A percentile compares a stretch with the other conserved stretches of the same genome.
phyloP scores from a whole-genome alignment of 2,888 invertebrate genomes.

The Tuta absoluta region DNA sequence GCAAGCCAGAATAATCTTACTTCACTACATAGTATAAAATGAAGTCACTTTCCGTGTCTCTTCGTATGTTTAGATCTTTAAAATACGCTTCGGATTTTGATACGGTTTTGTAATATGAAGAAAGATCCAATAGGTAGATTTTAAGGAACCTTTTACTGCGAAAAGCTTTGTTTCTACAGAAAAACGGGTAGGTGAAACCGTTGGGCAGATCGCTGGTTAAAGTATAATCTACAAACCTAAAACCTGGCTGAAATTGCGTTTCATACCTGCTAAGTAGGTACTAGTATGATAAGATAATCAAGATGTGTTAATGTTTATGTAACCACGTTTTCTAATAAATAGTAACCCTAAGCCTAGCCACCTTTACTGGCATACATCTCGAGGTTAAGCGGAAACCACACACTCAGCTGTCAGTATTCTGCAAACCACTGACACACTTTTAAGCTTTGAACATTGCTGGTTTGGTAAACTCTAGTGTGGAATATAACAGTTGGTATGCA shows the following conservation, averaged over 20 bases:
- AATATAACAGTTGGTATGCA: neutral
- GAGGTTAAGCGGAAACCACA: slow-evolving; percentile 45
- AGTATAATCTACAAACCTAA: too few relatives aligned
- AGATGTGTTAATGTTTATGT: neutral
- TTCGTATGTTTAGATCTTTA: too few relatives aligned
- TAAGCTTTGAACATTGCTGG: neutral
- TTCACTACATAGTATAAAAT: too few relatives aligned
- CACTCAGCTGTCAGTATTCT: slow-evolving; percentile 55
- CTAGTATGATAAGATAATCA: neutral
- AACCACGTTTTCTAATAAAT: slow-evolving; percentile 7
- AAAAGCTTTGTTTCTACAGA: too few relatives aligned
- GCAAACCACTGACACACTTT: slow-evolving; percentile 1
- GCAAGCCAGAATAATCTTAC: too few relatives aligned
- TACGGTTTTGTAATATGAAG: too few relatives aligned
- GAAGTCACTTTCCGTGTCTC: too few relatives aligned
- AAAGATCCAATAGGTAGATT: too few relatives aligned
- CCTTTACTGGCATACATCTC: slow-evolving; percentile 44
- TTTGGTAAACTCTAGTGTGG: neutral
- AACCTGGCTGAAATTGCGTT: neutral
- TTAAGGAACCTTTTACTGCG: too few relatives aligned
- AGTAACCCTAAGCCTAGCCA: slow-evolving; percentile 22
- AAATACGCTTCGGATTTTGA: too few relatives aligned
- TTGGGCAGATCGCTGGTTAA: too few relatives aligned
- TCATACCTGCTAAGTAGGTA: neutral
- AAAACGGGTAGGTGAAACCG: too few relatives aligned